phyloP scores from a whole-genome alignment of 2,888 invertebrate species.

The Andrena fulva region DNA sequence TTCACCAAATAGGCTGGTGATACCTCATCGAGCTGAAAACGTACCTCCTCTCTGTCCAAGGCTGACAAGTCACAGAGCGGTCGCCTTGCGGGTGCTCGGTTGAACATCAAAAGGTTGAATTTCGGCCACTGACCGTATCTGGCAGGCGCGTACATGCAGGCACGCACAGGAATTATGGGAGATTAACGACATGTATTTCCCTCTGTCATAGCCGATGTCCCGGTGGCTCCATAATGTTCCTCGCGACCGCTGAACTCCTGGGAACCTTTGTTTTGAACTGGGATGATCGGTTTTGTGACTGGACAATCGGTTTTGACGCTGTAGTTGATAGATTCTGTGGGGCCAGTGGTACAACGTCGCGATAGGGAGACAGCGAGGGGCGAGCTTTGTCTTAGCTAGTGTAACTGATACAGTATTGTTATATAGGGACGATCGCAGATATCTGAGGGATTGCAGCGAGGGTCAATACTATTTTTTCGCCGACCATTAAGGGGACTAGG shows the following conservation, averaged over 20 bases:
- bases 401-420: constrained; percentile 7
- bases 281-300: constrained; percentile 41
- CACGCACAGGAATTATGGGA: constrained; percentile 43
- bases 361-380: constrained; percentile 37
- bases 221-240: constrained; percentile 33
- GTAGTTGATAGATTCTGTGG: constrained; percentile 9
- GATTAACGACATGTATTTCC: constrained; percentile 56
- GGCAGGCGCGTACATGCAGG: constrained; percentile 1
- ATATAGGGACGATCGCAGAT: neutral
- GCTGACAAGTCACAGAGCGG: constrained; percentile 1
- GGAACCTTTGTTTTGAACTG: constrained; percentile 46
- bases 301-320: constrained; percentile 16
- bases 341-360: constrained; percentile 19
- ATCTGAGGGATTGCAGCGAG: neutral
- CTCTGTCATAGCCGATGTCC: constrained; percentile 37
- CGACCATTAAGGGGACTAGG: too few relatives aligned
- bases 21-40: neutral
- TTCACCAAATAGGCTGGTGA: neutral
- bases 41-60: constrained; percentile 39
- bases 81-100: constrained; percentile 5
- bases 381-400: constrained; percentile 25
- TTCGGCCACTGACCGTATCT: constrained; percentile 39
- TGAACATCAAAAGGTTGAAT: constrained; percentile 28
- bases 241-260: constrained; percentile 12
- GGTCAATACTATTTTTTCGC: too few relatives aligned